These are phyloP conservation scores for Lateolabrax maculatus DNA, from an alignment of 2,797 vertebrate species.

Conservation along the genomic window DNA sequence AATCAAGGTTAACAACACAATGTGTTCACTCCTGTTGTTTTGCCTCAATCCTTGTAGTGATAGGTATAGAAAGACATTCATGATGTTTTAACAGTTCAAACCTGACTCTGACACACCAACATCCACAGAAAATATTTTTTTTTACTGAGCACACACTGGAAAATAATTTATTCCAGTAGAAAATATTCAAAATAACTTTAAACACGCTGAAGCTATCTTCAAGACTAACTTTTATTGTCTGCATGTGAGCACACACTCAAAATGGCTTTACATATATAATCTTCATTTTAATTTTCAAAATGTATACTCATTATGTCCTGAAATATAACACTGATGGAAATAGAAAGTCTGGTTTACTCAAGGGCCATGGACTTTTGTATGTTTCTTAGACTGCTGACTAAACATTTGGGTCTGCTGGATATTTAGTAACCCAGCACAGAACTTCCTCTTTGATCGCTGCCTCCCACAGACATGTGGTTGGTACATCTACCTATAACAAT, in stretches of 20 bases:
- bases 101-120: background rate
- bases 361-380: slow-evolving; percentile 24
- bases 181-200: slow-evolving; percentile 7
- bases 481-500: background rate
- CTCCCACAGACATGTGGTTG: background rate
- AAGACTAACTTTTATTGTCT: background rate
- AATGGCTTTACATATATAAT: background rate
- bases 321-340: slow-evolving; percentile 26
- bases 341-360: slow-evolving; percentile 41
- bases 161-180: background rate
- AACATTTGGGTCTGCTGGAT: slow-evolving; percentile 47
- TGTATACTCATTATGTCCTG: background rate
- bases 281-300: background rate
- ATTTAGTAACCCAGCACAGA: slow-evolving; percentile 50
- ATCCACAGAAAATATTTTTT: background rate
- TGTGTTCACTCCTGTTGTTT: background rate
- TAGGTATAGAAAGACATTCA: background rate
- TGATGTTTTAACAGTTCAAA: background rate
- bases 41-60: background rate
- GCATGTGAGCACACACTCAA: background rate
- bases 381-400: slow-evolving; percentile 62
- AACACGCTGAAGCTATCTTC: background rate
- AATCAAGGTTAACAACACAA: slow-evolving; percentile 32
- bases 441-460: slow-evolving; percentile 61
- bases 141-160: background rate